These are phyloP conservation scores for Ctenomys sociabilis DNA, from an alignment of 2,113 vertebrate species.

Conservation along the genomic window DNA sequence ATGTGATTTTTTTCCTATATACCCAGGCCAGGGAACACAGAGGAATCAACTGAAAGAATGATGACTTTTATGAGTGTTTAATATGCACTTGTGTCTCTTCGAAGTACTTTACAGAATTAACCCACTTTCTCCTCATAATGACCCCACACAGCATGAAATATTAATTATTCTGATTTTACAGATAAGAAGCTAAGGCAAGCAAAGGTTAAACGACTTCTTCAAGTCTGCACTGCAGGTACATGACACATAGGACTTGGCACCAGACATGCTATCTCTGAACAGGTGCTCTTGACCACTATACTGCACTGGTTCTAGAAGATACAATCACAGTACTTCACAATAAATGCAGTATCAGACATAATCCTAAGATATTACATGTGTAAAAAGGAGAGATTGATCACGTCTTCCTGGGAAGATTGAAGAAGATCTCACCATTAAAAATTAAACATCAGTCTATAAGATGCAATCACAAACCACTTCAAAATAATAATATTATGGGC, in stretches of 20 bases:
- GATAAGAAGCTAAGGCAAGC: background rate
- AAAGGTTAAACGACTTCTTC: conserved; percentile 4
- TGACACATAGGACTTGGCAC: background rate
- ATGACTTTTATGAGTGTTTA: background rate
- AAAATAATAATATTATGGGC: background rate
- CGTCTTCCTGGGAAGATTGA: background rate
- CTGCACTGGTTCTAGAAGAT: background rate
- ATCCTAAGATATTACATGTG: background rate
- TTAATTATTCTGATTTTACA: background rate
- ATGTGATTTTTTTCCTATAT: background rate
- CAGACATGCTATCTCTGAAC: background rate
- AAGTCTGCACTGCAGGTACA: background rate
- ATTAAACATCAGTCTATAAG: background rate
- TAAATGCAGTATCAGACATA: background rate
- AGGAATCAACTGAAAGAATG: background rate
- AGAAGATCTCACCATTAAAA: background rate
- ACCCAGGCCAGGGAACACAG: background rate
- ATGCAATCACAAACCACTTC: background rate
- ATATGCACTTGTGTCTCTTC: background rate
- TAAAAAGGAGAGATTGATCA: background rate
- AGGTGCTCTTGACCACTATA: background rate
- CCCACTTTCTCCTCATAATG: background rate
- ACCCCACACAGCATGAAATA: background rate
- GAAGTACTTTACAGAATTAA: background rate
- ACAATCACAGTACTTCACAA: background rate